Evolutionary conservation across 2,113 vertebrate species (phyloP), one percentile per base, ranked within the genome.

Genomic region (Emberiza fucata): DNA sequence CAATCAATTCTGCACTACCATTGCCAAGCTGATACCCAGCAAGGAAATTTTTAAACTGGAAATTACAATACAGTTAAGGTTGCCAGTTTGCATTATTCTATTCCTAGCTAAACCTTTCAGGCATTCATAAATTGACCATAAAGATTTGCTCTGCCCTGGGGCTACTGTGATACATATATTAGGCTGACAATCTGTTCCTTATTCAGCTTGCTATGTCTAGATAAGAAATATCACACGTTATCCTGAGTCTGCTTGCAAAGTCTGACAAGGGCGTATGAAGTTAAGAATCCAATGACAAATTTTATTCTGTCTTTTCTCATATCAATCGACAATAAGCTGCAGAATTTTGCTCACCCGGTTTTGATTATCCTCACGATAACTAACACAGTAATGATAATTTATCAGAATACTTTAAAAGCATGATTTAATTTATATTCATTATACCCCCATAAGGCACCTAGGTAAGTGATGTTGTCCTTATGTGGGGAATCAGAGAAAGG

Each of bases 61-160:
- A 94, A 94, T 94, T 94, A 81, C 72, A 71, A 66, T 31, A 75
- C 76, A 94, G 92, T 91, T 92, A 81, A 95, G 77, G 69, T 88
- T 94, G 91, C 92, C 94, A 84, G 80, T 48, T 56, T 84, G 56
- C 83, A 78, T 94, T 94, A 94, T 75, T 94, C 88, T 92, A 86
- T 88, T 94, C 60, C 83, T 88, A 51, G 86, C 84, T 93, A 95
- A 90, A 92, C 78, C 61, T 96, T 94, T 88, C 91, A 94, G 80
- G 76, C 72, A 68, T 70, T 95, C 91, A 92, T 78, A 94, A 95
- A 92, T 78, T 94, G 88, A 84, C 92, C 83, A 40, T 88, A 86
- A 91, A 91, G 86, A 86, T 92, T 92, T 92, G 68, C 69, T 94
- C 56, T 96, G 94, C 88, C 94, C 86, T 60, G 60, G 57, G 86